A percentile compares a stretch with the other conserved stretches of the same genome.
Conservation (phyloP, 2,797 vertebrate genomes). For the Melanotaenia pygmaea region DNA sequence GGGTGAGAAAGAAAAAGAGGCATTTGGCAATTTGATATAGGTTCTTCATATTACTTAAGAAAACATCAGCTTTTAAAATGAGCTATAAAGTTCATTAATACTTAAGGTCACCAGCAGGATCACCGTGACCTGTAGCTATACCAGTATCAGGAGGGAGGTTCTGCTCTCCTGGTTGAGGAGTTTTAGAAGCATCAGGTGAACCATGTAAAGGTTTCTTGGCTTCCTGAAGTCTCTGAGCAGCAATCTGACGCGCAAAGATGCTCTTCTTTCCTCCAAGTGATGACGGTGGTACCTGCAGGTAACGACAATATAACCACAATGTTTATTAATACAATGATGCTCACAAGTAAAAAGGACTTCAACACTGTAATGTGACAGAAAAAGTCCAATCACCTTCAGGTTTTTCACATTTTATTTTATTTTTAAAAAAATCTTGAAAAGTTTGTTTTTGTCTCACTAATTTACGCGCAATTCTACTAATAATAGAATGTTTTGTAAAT, state of each 20-base stretch:
- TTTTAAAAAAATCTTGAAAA: background rate
- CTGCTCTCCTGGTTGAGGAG: conserved; percentile 36
- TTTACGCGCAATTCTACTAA: background rate
- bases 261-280: conserved; percentile 84
- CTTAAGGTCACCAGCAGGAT: conserved; percentile 47
- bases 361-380: background rate
- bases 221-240: conserved; percentile 84
- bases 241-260: conserved; percentile 95
- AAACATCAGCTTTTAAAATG: background rate
- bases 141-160: conserved; percentile 37
- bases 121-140: conserved; percentile 62
- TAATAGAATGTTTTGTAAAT: background rate
- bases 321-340: background rate
- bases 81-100: conserved; percentile 25
- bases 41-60: background rate
- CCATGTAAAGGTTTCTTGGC: conserved; percentile 29
- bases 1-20: background rate
- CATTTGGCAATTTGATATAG: background rate
- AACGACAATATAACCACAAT: background rate
- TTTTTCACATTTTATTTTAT: background rate
- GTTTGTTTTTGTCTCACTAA: background rate
- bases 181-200: conserved; percentile 31
- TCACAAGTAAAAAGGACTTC: background rate
- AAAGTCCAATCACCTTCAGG: background rate
- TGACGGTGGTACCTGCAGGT: conserved; percentile 43